phyloP scores from a whole-genome alignment of 2,113 vertebrate species.

The Procavia capensis region DNA sequence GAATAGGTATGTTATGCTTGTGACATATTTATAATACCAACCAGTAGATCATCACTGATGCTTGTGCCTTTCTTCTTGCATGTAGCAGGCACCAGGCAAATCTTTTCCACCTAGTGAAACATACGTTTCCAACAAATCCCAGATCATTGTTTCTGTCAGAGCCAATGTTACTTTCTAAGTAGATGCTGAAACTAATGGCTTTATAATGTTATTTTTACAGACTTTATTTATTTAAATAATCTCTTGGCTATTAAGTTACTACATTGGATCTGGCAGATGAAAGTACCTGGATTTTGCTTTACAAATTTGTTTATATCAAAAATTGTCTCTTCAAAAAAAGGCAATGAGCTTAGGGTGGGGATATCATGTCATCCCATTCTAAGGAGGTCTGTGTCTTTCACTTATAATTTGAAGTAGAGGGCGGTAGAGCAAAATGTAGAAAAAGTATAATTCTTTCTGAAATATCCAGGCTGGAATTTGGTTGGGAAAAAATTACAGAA shows the following conservation, averaged over 20 bases:
- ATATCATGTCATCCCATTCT: background rate
- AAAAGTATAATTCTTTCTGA: slow-evolving; percentile 16
- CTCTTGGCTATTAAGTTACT: slow-evolving; percentile 40
- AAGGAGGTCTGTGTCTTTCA: background rate
- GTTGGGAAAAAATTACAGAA: background rate
- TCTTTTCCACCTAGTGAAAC: background rate
- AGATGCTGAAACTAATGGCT: slow-evolving; percentile 62
- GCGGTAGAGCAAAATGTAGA: background rate
- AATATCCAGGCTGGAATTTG: slow-evolving; percentile 21
- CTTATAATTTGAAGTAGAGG: background rate
- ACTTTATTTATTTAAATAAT: slow-evolving; percentile 56
- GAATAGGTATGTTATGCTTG: background rate
- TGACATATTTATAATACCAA: background rate
- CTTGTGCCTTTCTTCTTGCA: background rate
- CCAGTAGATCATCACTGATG: background rate
- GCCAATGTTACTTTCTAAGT: slow-evolving; percentile 55
- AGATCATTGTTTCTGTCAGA: slow-evolving; percentile 70
- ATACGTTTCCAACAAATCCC: slow-evolving; percentile 57
- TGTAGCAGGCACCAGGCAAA: background rate
- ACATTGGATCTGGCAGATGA: slow-evolving; percentile 56
- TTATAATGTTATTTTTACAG: slow-evolving; percentile 65
- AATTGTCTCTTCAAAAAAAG: slow-evolving; percentile 17
- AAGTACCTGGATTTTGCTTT: slow-evolving; percentile 50
- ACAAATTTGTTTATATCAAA: slow-evolving; percentile 60
- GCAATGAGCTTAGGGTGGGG: background rate